These are phyloP conservation scores for Callospermophilus lateralis DNA, from an alignment of 2,113 vertebrate genomes.

Conservation along the genomic window DNA sequence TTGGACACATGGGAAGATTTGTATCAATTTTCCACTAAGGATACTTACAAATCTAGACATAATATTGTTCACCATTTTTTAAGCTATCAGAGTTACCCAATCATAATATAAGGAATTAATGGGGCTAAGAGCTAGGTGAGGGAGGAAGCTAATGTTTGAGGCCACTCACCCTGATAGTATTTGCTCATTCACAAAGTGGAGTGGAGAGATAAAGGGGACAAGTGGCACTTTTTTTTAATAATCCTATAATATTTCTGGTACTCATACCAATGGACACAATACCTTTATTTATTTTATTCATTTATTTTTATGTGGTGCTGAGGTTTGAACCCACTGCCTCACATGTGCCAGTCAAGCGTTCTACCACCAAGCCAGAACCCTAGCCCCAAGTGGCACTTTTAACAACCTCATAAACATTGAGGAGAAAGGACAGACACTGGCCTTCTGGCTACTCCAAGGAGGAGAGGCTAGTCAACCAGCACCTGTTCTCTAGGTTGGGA, in stretches of 20 bases:
- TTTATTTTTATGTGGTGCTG: too few species aligned
- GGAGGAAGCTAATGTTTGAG: not conserved
- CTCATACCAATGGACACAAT: too few species aligned
- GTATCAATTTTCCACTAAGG: not conserved
- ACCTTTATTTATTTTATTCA: too few species aligned
- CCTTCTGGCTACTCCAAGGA: not conserved
- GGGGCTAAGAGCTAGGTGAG: not conserved
- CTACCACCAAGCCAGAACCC: too few species aligned
- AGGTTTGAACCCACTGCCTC: too few species aligned
- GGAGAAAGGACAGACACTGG: not conserved
- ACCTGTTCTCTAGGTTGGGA: not conserved
- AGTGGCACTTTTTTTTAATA: not conserved
- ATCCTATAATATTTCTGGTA: too few species aligned
- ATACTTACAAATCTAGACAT: not conserved
- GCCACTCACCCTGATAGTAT: not conserved
- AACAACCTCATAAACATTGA: not conserved
- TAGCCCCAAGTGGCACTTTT: not conserved
- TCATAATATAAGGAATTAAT: not conserved
- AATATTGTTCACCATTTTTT: not conserved
- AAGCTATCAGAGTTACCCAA: not conserved
- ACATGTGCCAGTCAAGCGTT: too few species aligned
- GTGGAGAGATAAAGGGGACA: not conserved
- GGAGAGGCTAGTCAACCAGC: not conserved
- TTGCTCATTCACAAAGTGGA: not conserved
- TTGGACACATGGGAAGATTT: not conserved